Evolutionary conservation across 2,888 invertebrate species (phyloP), one percentile per base, ranked within the genome.

Genomic region (Melitaea athalia): DNA sequence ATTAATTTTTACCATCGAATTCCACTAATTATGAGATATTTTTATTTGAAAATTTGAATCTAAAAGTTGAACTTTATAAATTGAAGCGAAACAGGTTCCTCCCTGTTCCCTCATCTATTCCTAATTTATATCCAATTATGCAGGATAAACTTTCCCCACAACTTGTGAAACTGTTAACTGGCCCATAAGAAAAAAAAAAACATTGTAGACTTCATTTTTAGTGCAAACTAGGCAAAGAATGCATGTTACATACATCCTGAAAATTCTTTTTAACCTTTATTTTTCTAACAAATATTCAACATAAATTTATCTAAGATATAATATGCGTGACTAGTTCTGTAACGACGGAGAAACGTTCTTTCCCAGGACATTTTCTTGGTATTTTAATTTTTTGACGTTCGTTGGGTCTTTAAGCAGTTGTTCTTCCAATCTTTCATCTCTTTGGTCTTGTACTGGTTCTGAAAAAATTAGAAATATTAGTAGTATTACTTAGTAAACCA

Each of bases 361-460:
- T 52, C 95, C 95, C 0, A 96, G 85, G 0, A 95, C 95, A 83
- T 95, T 94, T 45, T 94, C 94, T 75, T 94, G 94, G 55, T 96
- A 94, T 78, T 94, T 95, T 12, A 97, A 81, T 79, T 95, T 95
- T 63, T 95, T 94, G 0, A 96, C 95, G 75, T 95, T 93, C 0
- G 94, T 94, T 0, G 95, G 94, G 74, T 94, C 93, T 12, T 90
- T 86, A 0, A 94, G 77, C 0, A 73, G 49, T 12, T 94, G 94
- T 24, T 96, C 96, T 14, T 94, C 91, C 59, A 94, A 84, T 31
- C 97, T 91, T 38, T 97, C 96, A 53, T 94, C 89, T 72, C 97
- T 93, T 78, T 95, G 94, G 72, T 97, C 96, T 84, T 95, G 94
- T 11, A 96, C 94, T 14, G 96, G 94, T 79, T 95, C 95, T 95